These are phyloP conservation scores for Australoheros facetus DNA, from an alignment of 2,797 vertebrate genomes.

Conservation along the genomic window DNA sequence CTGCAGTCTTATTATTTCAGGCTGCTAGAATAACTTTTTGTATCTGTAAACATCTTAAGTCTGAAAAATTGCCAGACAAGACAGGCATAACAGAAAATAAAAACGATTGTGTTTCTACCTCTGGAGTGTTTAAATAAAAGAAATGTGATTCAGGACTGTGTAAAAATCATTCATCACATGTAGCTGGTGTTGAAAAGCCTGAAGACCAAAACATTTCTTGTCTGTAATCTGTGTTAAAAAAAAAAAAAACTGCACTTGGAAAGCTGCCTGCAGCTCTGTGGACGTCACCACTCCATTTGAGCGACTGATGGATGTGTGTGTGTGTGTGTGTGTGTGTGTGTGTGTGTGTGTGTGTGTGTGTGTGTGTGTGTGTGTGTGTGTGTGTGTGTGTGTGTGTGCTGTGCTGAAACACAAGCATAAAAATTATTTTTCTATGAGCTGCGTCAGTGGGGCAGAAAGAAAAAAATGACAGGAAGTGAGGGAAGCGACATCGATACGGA, in stretches of 20 bases:
- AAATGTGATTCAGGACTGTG: neutral
- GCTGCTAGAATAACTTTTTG: too few relatives aligned
- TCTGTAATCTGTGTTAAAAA: neutral
- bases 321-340: too few relatives aligned
- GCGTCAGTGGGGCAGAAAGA: neutral
- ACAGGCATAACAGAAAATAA: too few relatives aligned
- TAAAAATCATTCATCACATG: neutral
- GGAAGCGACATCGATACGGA: neutral
- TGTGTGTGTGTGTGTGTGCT: too few relatives aligned
- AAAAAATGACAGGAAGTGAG: neutral
- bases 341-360: too few relatives aligned
- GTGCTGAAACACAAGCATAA: neutral
- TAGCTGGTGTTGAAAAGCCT: neutral
- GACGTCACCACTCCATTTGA: neutral
- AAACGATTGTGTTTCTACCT: too few relatives aligned
- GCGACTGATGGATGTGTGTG: neutral
- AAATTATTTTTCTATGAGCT: neutral
- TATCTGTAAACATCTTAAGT: too few relatives aligned
- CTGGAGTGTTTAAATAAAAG: too few relatives aligned
- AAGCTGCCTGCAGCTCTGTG: neutral
- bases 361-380: neutral
- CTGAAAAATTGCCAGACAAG: too few relatives aligned
- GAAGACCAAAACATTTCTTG: neutral
- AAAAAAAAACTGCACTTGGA: neutral
- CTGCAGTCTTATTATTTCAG: too few relatives aligned